Conservation (phyloP, 2,113 vertebrate genomes). For the Epinephelus moara region DNA sequence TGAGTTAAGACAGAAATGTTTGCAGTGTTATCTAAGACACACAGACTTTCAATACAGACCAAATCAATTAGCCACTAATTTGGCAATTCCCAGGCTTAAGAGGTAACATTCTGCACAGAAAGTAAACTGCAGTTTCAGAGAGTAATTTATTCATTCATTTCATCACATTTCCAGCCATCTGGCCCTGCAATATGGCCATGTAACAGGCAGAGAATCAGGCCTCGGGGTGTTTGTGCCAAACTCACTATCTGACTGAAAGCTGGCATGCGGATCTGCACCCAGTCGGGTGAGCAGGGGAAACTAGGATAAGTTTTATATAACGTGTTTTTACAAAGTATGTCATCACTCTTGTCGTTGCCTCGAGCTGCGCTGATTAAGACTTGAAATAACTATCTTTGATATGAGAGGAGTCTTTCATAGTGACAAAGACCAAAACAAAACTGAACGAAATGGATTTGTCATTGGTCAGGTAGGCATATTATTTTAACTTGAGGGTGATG, state of each 20-base stretch:
- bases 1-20: neutral
- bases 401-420: too few species aligned
- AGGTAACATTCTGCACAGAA: slow-evolving; percentile 11
- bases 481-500: neutral
- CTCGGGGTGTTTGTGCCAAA: slow-evolving; percentile 27
- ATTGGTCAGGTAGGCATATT: neutral
- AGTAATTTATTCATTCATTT: slow-evolving; percentile 44
- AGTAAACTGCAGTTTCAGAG: slow-evolving; percentile 1
- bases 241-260: slow-evolving; percentile 18
- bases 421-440: neutral
- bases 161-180: slow-evolving; percentile 56
- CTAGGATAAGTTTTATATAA: slow-evolving; percentile 28
- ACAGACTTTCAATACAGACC: slow-evolving; percentile 6
- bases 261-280: slow-evolving; percentile 29
- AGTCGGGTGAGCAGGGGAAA: slow-evolving; percentile 23
- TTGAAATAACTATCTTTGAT: neutral
- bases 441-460: neutral
- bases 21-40: neutral
- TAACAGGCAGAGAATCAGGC: slow-evolving; percentile 38
- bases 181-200: slow-evolving; percentile 37
- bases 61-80: slow-evolving; percentile 10
- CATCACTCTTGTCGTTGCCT: slow-evolving; percentile 1
- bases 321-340: neutral
- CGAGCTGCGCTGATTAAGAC: too few species aligned
- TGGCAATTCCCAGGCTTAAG: neutral